Conservation (phyloP, 2,797 vertebrate genomes). For the Manis crassicaudata region DNA sequence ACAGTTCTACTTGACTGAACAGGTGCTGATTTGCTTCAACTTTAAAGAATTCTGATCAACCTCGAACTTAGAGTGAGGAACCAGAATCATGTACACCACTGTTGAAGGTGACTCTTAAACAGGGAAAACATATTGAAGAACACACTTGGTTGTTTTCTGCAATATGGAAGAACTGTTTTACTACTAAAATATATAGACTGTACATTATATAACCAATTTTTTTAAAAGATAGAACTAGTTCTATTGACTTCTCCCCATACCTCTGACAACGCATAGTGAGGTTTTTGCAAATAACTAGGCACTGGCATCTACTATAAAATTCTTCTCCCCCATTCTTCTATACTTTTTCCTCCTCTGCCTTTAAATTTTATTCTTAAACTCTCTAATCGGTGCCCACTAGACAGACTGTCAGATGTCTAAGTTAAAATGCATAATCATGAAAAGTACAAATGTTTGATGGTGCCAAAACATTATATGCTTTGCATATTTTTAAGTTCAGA, state of each 20-base stretch:
- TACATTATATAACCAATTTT: neutral
- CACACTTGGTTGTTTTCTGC: neutral
- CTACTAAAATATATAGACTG: neutral
- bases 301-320: neutral
- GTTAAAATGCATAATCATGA: neutral
- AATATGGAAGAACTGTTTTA: neutral
- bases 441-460: neutral
- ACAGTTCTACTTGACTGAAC: neutral
- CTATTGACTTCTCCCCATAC: neutral
- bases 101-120: neutral
- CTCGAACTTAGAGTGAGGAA: slow-evolving; percentile 13
- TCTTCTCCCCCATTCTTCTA: neutral
- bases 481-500: neutral
- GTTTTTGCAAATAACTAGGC: neutral
- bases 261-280: neutral
- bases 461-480: neutral
- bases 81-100: neutral
- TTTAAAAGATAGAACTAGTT: neutral
- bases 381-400: neutral
- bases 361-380: slow-evolving; percentile 37
- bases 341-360: neutral
- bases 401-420: neutral
- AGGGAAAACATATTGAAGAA: neutral
- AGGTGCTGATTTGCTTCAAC: neutral
- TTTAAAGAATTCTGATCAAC: slow-evolving; percentile 18